Conservation (phyloP, 2,797 vertebrate species). For the Pagetopsis macropterus region DNA sequence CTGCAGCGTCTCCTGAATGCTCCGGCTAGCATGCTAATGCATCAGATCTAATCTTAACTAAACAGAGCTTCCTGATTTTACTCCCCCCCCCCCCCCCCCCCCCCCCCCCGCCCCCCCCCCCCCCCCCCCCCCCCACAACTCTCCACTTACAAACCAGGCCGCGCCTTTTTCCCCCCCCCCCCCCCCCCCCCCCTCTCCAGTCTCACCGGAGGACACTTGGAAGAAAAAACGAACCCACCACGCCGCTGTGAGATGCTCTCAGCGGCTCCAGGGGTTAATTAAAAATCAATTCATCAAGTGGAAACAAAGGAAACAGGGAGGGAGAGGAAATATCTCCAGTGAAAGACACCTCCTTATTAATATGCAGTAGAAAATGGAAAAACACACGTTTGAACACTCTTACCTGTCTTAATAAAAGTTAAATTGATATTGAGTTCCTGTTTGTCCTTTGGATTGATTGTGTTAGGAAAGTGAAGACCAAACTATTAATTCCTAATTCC, state of each 20-base stretch:
- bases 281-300: conserved; percentile 76
- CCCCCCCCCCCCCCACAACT: too few relatives aligned
- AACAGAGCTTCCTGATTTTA: conserved; percentile 66
- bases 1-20: conserved; percentile 43
- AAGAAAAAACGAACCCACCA: conserved; percentile 42
- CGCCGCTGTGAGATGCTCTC: conserved; percentile 53
- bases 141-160: too few relatives aligned
- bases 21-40: conserved; percentile 73
- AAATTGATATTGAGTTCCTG: conserved; percentile 59
- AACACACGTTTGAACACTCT: conserved; percentile 41
- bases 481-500: conserved; percentile 30
- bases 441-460: conserved; percentile 53
- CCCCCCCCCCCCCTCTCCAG: neutral
- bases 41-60: conserved; percentile 72
- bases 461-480: conserved; percentile 31
- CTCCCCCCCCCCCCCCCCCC: neutral
- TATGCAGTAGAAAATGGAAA: conserved; percentile 53
- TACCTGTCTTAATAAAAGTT: conserved; percentile 54
- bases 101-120: too few relatives aligned
- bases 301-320: conserved; percentile 64
- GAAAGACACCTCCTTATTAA: conserved; percentile 57
- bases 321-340: conserved; percentile 50
- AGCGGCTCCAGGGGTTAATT: conserved; percentile 77
- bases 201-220: conserved; percentile 63
- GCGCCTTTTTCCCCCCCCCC: too few relatives aligned